A percentile compares a stretch with the other conserved stretches of the same genome.
Conservation (phyloP, 2,797 vertebrate genomes). For the Gallinago nigripennis region DNA sequence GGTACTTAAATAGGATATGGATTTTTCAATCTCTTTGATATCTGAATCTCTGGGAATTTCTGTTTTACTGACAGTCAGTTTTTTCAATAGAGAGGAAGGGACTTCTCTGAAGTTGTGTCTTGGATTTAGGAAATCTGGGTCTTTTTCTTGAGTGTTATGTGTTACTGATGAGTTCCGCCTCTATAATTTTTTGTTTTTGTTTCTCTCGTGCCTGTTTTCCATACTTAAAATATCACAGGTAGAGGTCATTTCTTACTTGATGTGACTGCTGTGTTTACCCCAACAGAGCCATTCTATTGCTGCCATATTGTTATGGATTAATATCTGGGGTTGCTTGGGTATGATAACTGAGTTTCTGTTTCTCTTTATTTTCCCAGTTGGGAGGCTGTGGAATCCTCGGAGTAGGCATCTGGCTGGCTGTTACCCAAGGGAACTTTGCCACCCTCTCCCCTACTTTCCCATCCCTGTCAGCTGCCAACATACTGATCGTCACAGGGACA, state of each 20-base stretch:
- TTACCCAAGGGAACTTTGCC: conserved; percentile 97
- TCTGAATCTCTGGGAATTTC: background rate
- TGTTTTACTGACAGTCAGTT: background rate
- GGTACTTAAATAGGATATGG: background rate
- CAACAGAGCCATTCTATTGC: background rate
- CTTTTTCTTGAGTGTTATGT: background rate
- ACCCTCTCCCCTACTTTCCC: conserved; percentile 96
- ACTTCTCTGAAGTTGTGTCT: background rate
- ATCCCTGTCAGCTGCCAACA: conserved; percentile 94
- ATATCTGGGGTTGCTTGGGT: background rate
- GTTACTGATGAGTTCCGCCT: background rate
- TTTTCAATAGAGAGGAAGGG: background rate
- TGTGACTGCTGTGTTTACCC: background rate
- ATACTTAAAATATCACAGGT: background rate
- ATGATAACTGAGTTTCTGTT: background rate
- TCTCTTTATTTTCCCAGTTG: conserved; percentile 78
- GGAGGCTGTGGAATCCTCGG: conserved; percentile 96
- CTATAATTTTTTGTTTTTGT: background rate
- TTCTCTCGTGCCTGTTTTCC: background rate
- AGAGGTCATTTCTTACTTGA: background rate
- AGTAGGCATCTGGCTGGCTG: conserved; percentile 96
- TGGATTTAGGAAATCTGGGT: background rate
- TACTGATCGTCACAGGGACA: conserved; percentile 90
- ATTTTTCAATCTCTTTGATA: background rate
- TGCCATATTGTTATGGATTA: background rate